phyloP scores from a whole-genome alignment of 2,888 invertebrate genomes.

The Mactromeris polynyma region DNA sequence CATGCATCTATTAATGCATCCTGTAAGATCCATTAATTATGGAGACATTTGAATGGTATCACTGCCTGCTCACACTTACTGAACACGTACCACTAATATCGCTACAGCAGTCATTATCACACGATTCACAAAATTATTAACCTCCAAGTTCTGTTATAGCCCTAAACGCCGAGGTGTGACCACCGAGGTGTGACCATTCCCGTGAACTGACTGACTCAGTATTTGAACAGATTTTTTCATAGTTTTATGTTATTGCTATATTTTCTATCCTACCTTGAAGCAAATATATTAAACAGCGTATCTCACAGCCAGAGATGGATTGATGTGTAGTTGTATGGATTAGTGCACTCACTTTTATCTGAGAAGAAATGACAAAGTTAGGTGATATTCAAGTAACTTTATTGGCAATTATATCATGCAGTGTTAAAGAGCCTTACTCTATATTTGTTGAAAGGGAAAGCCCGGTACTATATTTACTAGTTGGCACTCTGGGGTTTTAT shows the following conservation, averaged over 20 bases:
- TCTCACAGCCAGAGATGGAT: neutral
- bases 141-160: no score
- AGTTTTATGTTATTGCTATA: neutral
- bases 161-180: no score
- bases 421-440: constrained; percentile 1
- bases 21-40: no score
- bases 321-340: constrained; percentile 21
- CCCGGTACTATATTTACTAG: neutral
- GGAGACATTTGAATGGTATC: no score
- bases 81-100: no score
- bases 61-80: no score
- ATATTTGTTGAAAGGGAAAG: neutral
- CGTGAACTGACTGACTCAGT: neutral
- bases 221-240: neutral
- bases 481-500: neutral
- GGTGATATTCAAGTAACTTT: constrained; percentile 52
- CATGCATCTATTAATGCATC: no score
- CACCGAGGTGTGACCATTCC: neutral
- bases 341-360: constrained; percentile 56
- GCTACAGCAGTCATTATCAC: no score
- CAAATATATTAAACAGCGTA: neutral
- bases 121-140: no score
- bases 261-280: neutral
- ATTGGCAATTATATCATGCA: constrained; percentile 22
- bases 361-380: constrained; percentile 44